Percentiles rank a stretch among this genome's conserved stretches.
These are phyloP conservation scores for Diabrotica undecimpunctata DNA, from an alignment of 1,140 invertebrate species.

Conservation along the genomic window DNA sequence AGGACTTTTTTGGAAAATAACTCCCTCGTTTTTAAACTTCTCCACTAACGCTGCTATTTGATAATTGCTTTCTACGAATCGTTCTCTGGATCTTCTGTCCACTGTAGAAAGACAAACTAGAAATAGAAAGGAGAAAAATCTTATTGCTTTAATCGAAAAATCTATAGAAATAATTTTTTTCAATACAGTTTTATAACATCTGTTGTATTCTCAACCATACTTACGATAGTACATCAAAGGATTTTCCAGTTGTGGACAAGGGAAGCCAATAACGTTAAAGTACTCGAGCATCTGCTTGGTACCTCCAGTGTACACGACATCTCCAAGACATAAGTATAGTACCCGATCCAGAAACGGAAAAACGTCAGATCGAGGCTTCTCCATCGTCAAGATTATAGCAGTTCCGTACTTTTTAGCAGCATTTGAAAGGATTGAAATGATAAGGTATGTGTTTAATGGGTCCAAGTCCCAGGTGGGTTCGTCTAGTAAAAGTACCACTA, in stretches of 20 bases:
- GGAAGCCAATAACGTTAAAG: constrained; percentile 86
- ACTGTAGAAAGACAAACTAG: constrained; percentile 87
- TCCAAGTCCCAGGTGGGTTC: constrained; percentile 89
- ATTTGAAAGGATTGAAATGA: constrained; percentile 88
- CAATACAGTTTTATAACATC: too few species aligned
- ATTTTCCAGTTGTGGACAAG: constrained; percentile 88
- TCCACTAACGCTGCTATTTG: constrained; percentile 89
- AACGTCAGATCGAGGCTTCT: constrained; percentile 89
- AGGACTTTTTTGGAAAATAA: constrained; percentile 58
- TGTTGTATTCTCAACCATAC: constrained; percentile 41
- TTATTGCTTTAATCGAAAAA: not conserved
- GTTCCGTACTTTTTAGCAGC: constrained; percentile 87
- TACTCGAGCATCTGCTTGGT: constrained; percentile 88
- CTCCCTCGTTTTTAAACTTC: constrained; percentile 82
- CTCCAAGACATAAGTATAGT: constrained; percentile 79
- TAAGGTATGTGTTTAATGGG: constrained; percentile 86
- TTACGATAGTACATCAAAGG: constrained; percentile 91
- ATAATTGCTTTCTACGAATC: constrained; percentile 88
- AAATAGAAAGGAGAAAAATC: constrained; percentile 26
- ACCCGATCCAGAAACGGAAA: constrained; percentile 86
- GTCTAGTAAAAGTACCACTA: constrained; percentile 79
- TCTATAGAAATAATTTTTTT: not conserved
- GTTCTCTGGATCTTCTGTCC: constrained; percentile 79
- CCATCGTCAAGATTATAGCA: constrained; percentile 85
- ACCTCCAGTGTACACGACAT: constrained; percentile 86